These are phyloP conservation scores for Platyrinchus mystaceus DNA, from an alignment of 2,797 vertebrate species.

Conservation along the genomic window DNA sequence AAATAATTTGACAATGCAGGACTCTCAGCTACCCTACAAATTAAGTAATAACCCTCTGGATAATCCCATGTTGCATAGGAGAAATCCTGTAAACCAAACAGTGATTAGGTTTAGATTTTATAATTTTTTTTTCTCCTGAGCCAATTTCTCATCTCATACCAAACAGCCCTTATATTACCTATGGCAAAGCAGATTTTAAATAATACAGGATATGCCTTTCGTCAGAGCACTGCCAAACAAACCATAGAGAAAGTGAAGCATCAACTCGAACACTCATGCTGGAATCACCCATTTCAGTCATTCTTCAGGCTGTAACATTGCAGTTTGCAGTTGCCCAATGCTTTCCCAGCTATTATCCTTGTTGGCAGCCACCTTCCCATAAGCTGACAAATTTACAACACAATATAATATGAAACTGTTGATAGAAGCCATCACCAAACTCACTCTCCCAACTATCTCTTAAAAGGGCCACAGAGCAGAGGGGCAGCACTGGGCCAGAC, in stretches of 20 bases:
- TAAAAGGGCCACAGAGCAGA: rapidly evolving
- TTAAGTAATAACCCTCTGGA: not conserved
- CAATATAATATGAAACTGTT: not conserved
- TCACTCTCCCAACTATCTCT: not conserved
- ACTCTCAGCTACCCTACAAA: not conserved
- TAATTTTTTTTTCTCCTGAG: not conserved
- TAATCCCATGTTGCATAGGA: not conserved
- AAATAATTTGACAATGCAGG: not conserved
- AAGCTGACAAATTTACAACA: not conserved
- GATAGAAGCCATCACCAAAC: not conserved
- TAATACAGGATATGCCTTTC: not conserved
- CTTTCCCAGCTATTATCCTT: not conserved
- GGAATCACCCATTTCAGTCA: not conserved
- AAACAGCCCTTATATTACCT: not conserved
- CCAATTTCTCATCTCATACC: not conserved
- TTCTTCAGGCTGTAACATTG: not conserved
- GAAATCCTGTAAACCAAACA: not conserved
- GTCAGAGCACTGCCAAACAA: not conserved
- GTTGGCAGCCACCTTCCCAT: not conserved
- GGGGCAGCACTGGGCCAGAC: not conserved
- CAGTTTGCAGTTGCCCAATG: not conserved
- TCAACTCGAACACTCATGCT: rapidly evolving
- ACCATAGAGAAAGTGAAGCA: not conserved
- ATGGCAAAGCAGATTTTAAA: not conserved
- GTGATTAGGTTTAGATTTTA: not conserved